These are phyloP conservation scores for Mormoops blainvillei DNA, from an alignment of 2,113 vertebrate species.

Conservation along the genomic window DNA sequence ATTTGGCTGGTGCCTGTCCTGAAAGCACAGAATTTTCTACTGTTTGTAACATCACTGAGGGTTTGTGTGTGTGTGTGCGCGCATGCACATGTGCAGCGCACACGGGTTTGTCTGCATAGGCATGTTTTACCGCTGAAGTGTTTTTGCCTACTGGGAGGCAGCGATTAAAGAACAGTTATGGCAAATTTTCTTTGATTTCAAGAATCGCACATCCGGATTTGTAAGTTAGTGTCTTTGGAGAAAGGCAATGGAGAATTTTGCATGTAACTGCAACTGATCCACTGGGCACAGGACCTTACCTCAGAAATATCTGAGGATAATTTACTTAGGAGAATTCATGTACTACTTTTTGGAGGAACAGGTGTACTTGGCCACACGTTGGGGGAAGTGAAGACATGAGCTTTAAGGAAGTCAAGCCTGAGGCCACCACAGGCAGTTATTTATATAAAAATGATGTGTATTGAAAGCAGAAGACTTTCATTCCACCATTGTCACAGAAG, in stretches of 20 bases:
- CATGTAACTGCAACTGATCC: neutral
- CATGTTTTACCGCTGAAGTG: neutral
- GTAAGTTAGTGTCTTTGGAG: neutral
- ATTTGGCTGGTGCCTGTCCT: neutral
- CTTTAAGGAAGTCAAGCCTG: constrained; percentile 48
- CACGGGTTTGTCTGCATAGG: neutral
- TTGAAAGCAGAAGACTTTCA: neutral
- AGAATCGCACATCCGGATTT: neutral
- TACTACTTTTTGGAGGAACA: neutral
- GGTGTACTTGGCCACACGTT: neutral
- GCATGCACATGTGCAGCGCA: neutral
- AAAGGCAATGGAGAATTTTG: neutral
- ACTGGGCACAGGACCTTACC: neutral
- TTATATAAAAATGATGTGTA: neutral
- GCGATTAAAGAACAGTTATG: neutral
- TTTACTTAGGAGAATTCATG: neutral
- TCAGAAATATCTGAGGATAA: neutral
- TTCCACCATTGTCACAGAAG: neutral
- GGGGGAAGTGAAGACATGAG: constrained; percentile 33
- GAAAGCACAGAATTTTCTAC: constrained; percentile 12
- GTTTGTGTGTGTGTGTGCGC: no score
- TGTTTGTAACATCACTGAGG: neutral
- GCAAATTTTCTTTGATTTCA: constrained; percentile 36
- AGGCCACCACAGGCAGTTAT: constrained; percentile 6
- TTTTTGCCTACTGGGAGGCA: neutral